Percentiles rank a stretch among this genome's conserved stretches.
Conservation (phyloP, 2,797 vertebrate species). For the Microchirus variegatus region DNA sequence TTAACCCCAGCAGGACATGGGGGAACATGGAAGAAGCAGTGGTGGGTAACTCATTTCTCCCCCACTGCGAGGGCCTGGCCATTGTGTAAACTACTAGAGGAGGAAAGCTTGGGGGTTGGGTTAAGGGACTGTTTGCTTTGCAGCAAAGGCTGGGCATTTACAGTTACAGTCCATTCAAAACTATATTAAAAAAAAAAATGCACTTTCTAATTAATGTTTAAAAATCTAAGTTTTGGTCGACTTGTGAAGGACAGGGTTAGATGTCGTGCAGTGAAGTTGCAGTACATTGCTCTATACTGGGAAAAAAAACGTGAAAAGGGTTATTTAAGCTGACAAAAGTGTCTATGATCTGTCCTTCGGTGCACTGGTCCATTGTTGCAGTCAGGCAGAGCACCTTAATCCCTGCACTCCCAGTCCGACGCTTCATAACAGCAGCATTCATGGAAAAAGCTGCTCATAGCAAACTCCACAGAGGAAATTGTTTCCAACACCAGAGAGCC, state of each 20-base stretch:
- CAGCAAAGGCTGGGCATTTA: constrained; percentile 44
- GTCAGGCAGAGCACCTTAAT: constrained; percentile 41
- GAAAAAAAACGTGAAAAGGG: background rate
- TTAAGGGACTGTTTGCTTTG: constrained; percentile 61
- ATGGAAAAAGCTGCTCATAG: constrained; percentile 63
- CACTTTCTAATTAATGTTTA: constrained; percentile 4
- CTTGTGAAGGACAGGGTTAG: too few relatives aligned
- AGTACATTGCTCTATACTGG: too few relatives aligned
- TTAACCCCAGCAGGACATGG: constrained; percentile 83
- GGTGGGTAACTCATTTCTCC: constrained; percentile 83
- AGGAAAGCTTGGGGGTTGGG: constrained; percentile 65
- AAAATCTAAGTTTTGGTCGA: too few relatives aligned
- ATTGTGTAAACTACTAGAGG: constrained; percentile 76
- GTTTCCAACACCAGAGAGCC: constrained; percentile 28
- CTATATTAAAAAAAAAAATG: constrained; percentile 2
- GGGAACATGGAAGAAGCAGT: constrained; percentile 72
- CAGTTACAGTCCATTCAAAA: constrained; percentile 53
- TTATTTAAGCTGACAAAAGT: background rate
- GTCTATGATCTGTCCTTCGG: background rate
- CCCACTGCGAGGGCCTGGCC: constrained; percentile 76
- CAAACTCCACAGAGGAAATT: constrained; percentile 50
- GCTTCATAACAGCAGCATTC: constrained; percentile 22
- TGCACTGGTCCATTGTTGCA: constrained; percentile 14
- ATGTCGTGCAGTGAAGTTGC: too few relatives aligned
- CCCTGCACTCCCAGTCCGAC: constrained; percentile 39